Evolutionary conservation across 2,888 invertebrate species (phyloP).

Genomic region (Andrena hattorfiana): DNA sequence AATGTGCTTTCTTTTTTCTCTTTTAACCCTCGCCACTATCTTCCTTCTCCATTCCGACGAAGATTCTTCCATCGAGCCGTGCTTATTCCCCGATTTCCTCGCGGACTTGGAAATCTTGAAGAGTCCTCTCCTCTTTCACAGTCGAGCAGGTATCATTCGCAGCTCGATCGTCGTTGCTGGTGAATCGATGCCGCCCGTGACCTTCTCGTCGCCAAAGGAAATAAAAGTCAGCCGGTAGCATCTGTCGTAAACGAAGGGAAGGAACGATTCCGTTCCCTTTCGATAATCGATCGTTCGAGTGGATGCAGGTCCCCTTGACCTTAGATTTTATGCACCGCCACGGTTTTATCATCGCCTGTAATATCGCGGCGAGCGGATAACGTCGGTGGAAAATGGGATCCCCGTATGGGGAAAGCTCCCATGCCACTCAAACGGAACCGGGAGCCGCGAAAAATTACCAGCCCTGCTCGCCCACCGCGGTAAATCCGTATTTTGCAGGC

Average conservation of each 20-base stretch:
- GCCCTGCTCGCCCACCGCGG: background rate
- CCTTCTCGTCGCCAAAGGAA: background rate
- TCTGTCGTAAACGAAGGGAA: background rate
- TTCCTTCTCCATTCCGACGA: too few species aligned
- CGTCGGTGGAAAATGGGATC: background rate
- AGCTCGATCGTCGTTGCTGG: too few species aligned
- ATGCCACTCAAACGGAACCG: background rate
- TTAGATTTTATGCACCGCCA: conserved; percentile 1
- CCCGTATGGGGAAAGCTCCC: background rate
- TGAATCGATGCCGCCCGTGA: too few species aligned
- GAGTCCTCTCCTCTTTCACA: too few species aligned
- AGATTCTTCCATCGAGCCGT: too few species aligned
- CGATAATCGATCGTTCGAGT: background rate
- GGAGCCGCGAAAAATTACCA: background rate
- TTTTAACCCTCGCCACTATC: background rate
- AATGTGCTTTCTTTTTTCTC: conserved; percentile 15
- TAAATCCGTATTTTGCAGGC: conserved; percentile 35
- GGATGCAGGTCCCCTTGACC: background rate
- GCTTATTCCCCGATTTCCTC: too few species aligned
- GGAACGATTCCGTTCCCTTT: background rate
- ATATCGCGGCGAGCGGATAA: background rate
- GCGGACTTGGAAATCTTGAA: background rate
- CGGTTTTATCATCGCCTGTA: background rate
- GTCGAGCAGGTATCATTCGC: too few species aligned
- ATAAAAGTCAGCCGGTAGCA: background rate